Evolutionary conservation across 2,113 vertebrate species (phyloP).

Genomic region (Chaenocephalus aceratus): DNA sequence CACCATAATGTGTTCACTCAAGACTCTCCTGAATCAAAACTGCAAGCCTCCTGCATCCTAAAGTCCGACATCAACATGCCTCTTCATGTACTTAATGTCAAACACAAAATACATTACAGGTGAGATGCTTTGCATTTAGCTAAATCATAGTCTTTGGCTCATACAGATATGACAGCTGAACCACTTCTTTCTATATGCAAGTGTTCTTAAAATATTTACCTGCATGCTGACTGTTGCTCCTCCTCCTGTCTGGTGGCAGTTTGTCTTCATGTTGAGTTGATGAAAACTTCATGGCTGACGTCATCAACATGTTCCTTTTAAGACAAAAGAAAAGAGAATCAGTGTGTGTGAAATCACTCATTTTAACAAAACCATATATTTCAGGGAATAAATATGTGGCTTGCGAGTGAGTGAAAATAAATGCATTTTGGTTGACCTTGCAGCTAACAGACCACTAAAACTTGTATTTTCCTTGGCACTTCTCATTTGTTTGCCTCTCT

Average conservation of each 20-base stretch:
- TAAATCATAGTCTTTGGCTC: background rate
- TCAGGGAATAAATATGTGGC: conserved; percentile 4
- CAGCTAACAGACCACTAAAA: conserved; percentile 37
- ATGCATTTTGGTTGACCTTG: conserved; percentile 50
- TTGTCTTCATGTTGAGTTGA: conserved; percentile 29
- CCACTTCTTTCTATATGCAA: background rate
- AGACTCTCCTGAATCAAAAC: conserved; percentile 22
- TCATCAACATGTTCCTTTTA: conserved; percentile 52
- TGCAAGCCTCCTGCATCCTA: conserved; percentile 33
- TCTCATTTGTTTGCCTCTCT: conserved; percentile 23
- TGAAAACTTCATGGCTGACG: conserved; percentile 25
- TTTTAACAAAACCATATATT: conserved; percentile 10
- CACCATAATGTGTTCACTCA: conserved; percentile 18
- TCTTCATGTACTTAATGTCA: background rate
- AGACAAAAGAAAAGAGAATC: conserved; percentile 54
- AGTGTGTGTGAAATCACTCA: conserved; percentile 30
- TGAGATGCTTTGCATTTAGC: background rate
- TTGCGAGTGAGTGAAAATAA: conserved; percentile 8
- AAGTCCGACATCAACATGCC: conserved; percentile 23
- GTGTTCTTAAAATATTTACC: conserved; percentile 56
- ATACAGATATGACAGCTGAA: conserved; percentile 10
- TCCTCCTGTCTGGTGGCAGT: conserved; percentile 38
- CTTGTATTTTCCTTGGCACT: conserved; percentile 19
- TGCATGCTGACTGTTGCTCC: conserved; percentile 44
- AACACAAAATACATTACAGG: background rate